These are phyloP conservation scores for Vulpes vulpes DNA, from an alignment of 2,113 vertebrate genomes.

Conservation along the genomic window DNA sequence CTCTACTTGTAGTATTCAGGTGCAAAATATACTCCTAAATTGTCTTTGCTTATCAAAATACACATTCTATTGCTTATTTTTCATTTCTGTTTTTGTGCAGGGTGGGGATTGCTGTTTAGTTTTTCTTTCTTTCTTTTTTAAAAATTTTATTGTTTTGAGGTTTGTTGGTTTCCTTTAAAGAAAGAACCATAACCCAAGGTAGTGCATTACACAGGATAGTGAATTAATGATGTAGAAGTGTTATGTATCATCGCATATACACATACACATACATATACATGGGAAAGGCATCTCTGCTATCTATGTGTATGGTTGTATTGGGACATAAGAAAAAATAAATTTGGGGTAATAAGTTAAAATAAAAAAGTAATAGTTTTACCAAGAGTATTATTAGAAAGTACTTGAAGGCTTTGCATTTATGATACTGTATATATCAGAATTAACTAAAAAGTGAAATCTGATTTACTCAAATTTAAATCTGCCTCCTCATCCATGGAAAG, in stretches of 20 bases:
- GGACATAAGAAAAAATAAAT: neutral
- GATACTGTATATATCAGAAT: neutral
- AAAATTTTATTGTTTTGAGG: neutral
- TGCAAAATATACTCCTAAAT: neutral
- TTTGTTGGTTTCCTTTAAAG: neutral
- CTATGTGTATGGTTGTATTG: neutral
- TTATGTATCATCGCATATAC: neutral
- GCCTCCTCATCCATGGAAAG: neutral
- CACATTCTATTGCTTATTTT: neutral
- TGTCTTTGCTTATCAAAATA: neutral
- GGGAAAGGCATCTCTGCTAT: neutral
- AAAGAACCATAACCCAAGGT: neutral
- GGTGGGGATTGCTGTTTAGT: neutral
- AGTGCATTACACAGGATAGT: neutral
- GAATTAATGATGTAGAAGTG: neutral
- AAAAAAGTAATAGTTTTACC: neutral
- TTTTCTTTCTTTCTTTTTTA: neutral
- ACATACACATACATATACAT: neutral
- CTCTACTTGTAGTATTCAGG: neutral
- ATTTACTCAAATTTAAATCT: conserved; percentile 53
- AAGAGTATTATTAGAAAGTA: conserved; percentile 20
- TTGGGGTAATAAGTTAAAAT: conserved; percentile 23
- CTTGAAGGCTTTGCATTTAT: conserved; percentile 29
- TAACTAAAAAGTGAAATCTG: neutral
- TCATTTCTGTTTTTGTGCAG: neutral